A percentile compares a stretch with the other conserved stretches of the same genome.
These are phyloP conservation scores for western clawed frog (Xenopus tropicalis) DNA, from an alignment of 2,113 vertebrate genomes.

Conservation along the genomic window DNA sequence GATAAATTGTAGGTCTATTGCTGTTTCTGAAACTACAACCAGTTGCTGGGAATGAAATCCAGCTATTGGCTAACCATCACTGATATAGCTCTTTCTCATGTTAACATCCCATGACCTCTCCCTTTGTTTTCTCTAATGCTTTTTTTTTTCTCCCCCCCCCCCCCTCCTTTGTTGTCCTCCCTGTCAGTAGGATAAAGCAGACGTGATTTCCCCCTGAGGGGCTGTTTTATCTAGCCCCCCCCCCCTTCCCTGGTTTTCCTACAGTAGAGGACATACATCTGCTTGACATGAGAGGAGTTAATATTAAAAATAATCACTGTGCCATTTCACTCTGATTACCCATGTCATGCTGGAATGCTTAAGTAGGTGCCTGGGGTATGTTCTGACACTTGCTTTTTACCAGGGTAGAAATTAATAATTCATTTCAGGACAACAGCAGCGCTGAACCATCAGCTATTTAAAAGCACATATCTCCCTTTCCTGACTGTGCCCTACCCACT, in stretches of 20 bases:
- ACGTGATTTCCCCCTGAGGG: not conserved
- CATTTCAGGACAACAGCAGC: too few relatives aligned
- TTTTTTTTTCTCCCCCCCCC: too few relatives aligned
- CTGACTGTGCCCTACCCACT: too few relatives aligned
- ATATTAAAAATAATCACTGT: not conserved
- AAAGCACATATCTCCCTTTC: too few relatives aligned
- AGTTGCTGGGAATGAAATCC: not conserved
- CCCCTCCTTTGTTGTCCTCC: not conserved
- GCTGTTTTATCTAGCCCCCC: not conserved
- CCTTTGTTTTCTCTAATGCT: not conserved
- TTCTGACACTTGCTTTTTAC: not conserved
- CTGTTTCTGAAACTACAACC: too few relatives aligned
- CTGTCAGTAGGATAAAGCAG: not conserved
- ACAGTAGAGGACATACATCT: not conserved
- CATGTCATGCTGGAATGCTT: not conserved
- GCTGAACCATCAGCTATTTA: too few relatives aligned
- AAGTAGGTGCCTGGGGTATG: not conserved
- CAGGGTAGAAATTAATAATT: not conserved
- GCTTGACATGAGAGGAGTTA: not conserved
- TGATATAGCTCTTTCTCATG: not conserved
- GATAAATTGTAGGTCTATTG: too few relatives aligned
- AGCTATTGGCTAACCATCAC: not conserved
- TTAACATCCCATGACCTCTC: not conserved
- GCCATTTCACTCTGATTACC: not conserved
- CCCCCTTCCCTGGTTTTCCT: not conserved